These are phyloP conservation scores for Diadromus collaris DNA, from an alignment of 2,888 invertebrate genomes.

Conservation along the genomic window DNA sequence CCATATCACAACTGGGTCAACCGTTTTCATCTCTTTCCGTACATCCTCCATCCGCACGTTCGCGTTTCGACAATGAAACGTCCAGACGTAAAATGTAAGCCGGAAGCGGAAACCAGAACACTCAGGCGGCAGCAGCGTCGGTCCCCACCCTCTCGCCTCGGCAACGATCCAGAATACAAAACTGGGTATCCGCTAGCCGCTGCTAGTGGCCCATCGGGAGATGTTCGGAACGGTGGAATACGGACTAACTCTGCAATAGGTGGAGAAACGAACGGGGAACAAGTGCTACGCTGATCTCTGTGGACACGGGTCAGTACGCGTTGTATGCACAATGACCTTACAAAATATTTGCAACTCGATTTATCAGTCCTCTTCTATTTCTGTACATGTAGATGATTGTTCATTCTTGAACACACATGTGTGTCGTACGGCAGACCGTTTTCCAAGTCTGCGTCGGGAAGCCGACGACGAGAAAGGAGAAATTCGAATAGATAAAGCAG, in stretches of 20 bases:
- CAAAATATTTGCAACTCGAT: constrained; percentile 48
- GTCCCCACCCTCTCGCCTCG: constrained; percentile 53
- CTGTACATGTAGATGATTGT: background rate
- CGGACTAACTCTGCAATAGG: constrained; percentile 23
- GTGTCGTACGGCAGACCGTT: background rate
- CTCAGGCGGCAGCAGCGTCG: constrained; percentile 49
- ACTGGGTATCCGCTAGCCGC: constrained; percentile 49
- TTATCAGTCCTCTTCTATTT: background rate
- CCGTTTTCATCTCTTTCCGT: constrained; percentile 67
- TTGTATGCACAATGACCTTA: constrained; percentile 5
- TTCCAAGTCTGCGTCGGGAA: background rate
- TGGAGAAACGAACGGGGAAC: constrained; percentile 28
- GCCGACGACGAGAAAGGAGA: background rate
- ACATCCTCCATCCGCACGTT: constrained; percentile 64
- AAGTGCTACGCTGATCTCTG: constrained; percentile 31
- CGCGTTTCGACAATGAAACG: constrained; percentile 71
- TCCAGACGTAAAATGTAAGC: constrained; percentile 72
- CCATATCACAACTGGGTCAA: constrained; percentile 66
- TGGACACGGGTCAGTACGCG: constrained; percentile 37
- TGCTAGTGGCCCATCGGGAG: constrained; percentile 46
- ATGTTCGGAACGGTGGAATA: constrained; percentile 25
- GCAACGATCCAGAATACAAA: constrained; percentile 70
- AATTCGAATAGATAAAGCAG: background rate
- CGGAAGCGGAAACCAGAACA: constrained; percentile 71
- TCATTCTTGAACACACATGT: background rate